Evolutionary conservation across 2,888 invertebrate genomes (phyloP), one percentile per base, ranked within the genome.

Genomic region (Ptilodon capucinus): DNA sequence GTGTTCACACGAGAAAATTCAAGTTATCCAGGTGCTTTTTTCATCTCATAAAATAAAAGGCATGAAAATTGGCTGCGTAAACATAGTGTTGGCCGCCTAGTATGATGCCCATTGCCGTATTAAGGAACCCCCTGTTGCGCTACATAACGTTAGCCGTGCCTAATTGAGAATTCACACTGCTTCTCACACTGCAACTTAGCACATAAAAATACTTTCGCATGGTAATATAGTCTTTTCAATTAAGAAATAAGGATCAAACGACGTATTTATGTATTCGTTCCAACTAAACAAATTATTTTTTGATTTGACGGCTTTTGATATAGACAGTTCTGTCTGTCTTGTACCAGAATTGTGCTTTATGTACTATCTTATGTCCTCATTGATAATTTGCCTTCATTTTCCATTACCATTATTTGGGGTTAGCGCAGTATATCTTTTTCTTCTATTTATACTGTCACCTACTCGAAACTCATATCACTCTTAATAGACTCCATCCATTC

Each of bases 51-150:
- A n/a, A n/a, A n/a, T 65, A 68, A 61, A 58, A 54, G 46, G 38
- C 46, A 49, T 42, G 45, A 42, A 71, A 64, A 71, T 65, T 64
- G 60, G 47, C 47, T 64, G 57, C 51, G 56, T 60, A 67, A 41
- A 34, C 32, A 44, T 51, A 47, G 49, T 47, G 48, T 60, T 55
- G 40, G 41, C 55, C 60, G 47, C 51, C 63, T 47, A 36, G 36
- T 36, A 55, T 48, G 46, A 47, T 21, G 21, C 44, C n/a, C 14
- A 30, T 0, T n/a, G 4, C 54, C 54, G 48, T 54, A 54, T 58
- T 51, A 23, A 51, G 43, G 39, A 43, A 28, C 43, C 48, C 54
- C 58, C 60, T 43, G 53, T 39, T 7, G 59, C 7, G 17, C 19
- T 25, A 34, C 32, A 28, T 8, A 36, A 45, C 21, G 32, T 44